Percentiles rank a stretch among this genome's conserved stretches.
Conservation (phyloP, 2,797 vertebrate species). For the Trematomus bernacchii region DNA sequence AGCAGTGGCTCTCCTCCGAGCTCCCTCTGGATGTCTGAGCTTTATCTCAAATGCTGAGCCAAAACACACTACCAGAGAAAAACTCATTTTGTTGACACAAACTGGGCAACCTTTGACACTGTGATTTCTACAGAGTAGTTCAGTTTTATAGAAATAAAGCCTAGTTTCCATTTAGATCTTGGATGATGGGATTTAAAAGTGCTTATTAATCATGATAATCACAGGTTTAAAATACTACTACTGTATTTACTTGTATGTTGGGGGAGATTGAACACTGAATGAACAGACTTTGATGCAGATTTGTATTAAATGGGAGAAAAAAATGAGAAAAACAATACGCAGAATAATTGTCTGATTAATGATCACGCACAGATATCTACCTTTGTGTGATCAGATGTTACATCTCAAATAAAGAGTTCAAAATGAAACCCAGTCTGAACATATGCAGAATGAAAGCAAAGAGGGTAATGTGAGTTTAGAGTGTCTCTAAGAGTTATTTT, state of each 20-base stretch:
- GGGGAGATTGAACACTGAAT: too few species aligned
- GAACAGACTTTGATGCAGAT: not conserved
- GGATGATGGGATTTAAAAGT: not conserved
- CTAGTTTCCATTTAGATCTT: not conserved
- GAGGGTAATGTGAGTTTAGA: not conserved
- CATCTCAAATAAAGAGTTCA: not conserved
- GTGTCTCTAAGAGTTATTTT: conserved; percentile 12
- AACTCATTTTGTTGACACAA: not conserved
- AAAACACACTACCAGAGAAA: too few species aligned
- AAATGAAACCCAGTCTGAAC: not conserved
- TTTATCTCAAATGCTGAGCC: too few species aligned
- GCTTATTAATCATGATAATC: too few species aligned
- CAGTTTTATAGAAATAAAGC: not conserved
- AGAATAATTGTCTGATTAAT: not conserved
- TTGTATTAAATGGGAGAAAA: not conserved
- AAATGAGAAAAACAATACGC: not conserved
- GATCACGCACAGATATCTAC: not conserved
- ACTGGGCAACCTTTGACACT: not conserved
- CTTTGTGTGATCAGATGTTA: not conserved
- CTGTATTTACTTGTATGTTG: too few species aligned
- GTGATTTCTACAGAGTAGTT: not conserved
- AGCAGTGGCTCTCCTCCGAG: too few species aligned
- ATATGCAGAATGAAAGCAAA: not conserved
- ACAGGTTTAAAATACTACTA: too few species aligned
- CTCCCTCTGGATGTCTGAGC: too few species aligned